These are phyloP conservation scores for Drosophila nasuta DNA, from an alignment of 1,140 invertebrate species.

Conservation along the genomic window DNA sequence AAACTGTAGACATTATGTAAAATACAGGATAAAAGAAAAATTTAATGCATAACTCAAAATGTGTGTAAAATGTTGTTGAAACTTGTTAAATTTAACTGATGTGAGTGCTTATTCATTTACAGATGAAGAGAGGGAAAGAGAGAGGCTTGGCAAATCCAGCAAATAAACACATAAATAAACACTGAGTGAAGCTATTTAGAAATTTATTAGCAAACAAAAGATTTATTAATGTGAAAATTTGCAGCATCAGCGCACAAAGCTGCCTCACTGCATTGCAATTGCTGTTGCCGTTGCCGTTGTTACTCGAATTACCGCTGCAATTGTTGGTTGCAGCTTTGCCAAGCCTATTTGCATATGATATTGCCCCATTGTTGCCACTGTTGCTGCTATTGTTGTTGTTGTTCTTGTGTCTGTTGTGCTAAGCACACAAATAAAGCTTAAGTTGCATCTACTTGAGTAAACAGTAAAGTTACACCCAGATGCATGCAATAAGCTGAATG, in stretches of 20 bases:
- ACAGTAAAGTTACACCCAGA: constrained; percentile 31
- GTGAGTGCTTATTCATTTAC: neutral
- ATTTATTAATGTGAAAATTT: constrained; percentile 79
- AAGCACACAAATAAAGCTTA: constrained; percentile 71
- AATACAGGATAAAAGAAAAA: no score
- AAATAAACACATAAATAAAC: constrained; percentile 49
- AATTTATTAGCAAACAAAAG: constrained; percentile 79
- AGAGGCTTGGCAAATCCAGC: constrained; percentile 1
- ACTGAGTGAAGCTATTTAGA: constrained; percentile 47
- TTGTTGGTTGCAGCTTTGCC: neutral
- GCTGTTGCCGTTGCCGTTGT: constrained; percentile 19
- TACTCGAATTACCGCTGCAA: constrained; percentile 16
- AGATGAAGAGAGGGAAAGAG: neutral
- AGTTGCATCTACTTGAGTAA: constrained; percentile 59
- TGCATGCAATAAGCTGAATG: neutral
- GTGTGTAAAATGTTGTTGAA: no score
- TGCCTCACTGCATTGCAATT: constrained; percentile 26
- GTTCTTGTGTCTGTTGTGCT: constrained; percentile 37
- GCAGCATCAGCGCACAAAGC: constrained; percentile 65
- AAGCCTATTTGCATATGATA: constrained; percentile 24
- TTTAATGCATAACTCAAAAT: no score
- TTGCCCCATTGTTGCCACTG: constrained; percentile 34
- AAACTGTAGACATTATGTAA: no score
- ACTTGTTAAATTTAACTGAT: neutral
- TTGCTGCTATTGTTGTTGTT: constrained; percentile 47